These are phyloP conservation scores for Allolobophora icterica DNA, from an alignment of 2,888 invertebrate species.

Conservation along the genomic window DNA sequence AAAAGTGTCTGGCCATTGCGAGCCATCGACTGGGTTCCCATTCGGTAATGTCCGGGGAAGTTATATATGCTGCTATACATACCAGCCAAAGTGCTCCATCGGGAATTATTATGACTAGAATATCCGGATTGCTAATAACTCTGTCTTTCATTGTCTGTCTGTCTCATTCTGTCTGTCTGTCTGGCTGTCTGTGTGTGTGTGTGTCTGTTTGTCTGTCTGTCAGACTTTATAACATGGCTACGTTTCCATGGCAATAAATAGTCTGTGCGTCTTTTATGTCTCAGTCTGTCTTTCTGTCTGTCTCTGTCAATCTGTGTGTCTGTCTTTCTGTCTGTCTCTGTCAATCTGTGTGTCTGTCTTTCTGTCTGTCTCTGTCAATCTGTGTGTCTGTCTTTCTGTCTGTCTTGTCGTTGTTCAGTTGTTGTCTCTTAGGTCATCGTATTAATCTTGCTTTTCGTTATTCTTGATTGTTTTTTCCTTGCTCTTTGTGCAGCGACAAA, in stretches of 20 bases:
- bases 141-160: background rate
- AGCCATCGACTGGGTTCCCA: background rate
- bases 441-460: background rate
- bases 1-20: background rate
- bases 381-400: conserved; percentile 24
- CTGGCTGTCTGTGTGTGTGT: conserved; percentile 18
- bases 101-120: background rate
- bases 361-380: background rate
- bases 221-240: background rate
- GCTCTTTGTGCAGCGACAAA: background rate
- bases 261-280: background rate
- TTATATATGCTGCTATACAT: background rate
- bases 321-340: conserved; percentile 29
- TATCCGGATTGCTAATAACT: background rate
- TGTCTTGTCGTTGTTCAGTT: background rate
- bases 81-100: background rate
- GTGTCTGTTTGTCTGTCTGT: conserved; percentile 25
- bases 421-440: background rate
- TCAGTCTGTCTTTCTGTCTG: background rate
- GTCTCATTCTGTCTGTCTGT: conserved; percentile 20
- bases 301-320: background rate
- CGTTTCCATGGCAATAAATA: background rate
- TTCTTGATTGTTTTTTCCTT: background rate
- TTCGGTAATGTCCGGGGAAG: background rate
- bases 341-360: background rate